Evolutionary conservation across 1,140 invertebrate species (phyloP).

Genomic region (Cotesia glomerata): DNA sequence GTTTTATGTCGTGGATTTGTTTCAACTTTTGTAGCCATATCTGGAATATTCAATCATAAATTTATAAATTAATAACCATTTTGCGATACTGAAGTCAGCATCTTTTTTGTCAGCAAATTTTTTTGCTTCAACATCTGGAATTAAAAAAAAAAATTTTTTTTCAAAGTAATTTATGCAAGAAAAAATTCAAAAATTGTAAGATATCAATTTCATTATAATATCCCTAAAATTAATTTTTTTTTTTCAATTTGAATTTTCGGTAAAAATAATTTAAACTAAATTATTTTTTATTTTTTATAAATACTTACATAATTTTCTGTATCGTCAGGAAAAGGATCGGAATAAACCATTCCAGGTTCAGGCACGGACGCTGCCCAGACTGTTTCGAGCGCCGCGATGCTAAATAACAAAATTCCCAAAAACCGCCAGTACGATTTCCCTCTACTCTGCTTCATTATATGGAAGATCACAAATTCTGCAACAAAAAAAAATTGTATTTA

Average conservation of each 20-base stretch:
- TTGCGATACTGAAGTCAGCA: no score
- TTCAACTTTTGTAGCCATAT: slow-evolving; percentile 45
- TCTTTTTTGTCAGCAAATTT: no score
- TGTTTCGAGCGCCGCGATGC: slow-evolving; percentile 28
- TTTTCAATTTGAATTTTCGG: no score
- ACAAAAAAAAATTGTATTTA: slow-evolving; percentile 12
- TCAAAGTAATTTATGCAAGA: no score
- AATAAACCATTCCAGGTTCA: slow-evolving; percentile 36
- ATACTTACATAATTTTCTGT: slow-evolving; percentile 41
- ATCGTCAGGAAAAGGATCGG: slow-evolving; percentile 39
- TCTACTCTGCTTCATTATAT: slow-evolving; percentile 51
- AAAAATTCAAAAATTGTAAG: no score
- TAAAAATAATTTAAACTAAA: no score
- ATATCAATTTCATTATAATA: no score
- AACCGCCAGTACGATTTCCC: slow-evolving; percentile 42
- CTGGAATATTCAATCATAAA: slow-evolving; percentile 29
- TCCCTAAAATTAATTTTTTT: no score
- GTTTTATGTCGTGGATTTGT: slow-evolving; percentile 40
- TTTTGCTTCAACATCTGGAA: no score
- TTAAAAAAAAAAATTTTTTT: no score
- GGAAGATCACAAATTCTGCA: slow-evolving; percentile 37
- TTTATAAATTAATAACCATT: background rate
- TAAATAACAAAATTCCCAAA: slow-evolving; percentile 44
- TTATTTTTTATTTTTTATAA: background rate
- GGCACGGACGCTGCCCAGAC: slow-evolving; percentile 44